phyloP scores from a whole-genome alignment of 2,797 vertebrate genomes.

The Natrix natrix region DNA sequence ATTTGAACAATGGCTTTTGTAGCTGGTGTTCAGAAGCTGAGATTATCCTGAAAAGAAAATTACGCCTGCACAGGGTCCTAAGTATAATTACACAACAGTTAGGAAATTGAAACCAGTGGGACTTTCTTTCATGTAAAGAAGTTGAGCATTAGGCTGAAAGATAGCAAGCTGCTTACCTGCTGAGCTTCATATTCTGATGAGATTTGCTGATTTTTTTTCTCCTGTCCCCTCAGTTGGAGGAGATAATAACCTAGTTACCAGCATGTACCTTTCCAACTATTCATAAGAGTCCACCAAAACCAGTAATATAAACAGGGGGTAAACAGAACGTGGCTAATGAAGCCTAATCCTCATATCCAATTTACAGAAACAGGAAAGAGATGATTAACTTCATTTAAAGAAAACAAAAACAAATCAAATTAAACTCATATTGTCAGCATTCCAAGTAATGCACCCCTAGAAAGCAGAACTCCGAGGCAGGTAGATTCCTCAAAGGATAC shows the following conservation, averaged over 20 bases:
- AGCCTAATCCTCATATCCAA: not conserved
- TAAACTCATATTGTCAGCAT: too few relatives aligned
- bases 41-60: not conserved
- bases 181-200: slow-evolving; percentile 7
- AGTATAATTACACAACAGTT: slow-evolving; percentile 2
- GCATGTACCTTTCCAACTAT: not conserved
- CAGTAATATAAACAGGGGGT: not conserved
- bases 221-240: not conserved
- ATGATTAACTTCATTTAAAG: not conserved
- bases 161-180: slow-evolving; percentile 15
- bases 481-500: too few relatives aligned
- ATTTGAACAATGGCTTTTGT: not conserved
- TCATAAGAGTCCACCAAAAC: not conserved
- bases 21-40: not conserved
- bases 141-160: slow-evolving; percentile 21
- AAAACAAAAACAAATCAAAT: not conserved
- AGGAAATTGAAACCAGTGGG: slow-evolving; percentile 13
- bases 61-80: not conserved
- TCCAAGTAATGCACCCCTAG: too few relatives aligned
- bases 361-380: not conserved
- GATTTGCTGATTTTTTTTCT: not conserved
- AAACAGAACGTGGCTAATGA: not conserved
- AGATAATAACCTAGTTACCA: slow-evolving; percentile 4
- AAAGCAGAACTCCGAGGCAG: too few relatives aligned
- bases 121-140: not conserved